Conservation (phyloP, 2,888 invertebrate species). For the Phalera bucephala region DNA sequence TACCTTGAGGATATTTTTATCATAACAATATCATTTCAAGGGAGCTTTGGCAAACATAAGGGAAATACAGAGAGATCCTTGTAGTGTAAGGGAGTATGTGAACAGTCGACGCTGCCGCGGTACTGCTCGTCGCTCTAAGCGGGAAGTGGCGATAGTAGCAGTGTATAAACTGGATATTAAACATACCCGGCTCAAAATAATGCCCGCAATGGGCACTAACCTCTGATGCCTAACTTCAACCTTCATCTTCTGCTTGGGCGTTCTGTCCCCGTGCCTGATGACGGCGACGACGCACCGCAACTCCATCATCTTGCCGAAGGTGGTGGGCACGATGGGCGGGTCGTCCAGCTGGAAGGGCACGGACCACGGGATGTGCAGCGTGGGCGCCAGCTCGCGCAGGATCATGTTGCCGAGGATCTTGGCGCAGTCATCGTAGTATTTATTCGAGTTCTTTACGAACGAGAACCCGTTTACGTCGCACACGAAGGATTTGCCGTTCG, state of each 20-base stretch:
- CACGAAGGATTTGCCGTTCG: constrained; percentile 99
- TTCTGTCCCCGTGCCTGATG: constrained; percentile 98
- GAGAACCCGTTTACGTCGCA: constrained; percentile 99
- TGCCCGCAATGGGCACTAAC: no score
- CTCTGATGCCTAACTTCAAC: constrained; percentile 98
- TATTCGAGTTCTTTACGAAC: constrained; percentile 99
- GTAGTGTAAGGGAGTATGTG: no score
- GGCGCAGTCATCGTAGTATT: constrained; percentile 99
- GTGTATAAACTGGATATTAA: no score
- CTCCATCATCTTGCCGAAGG: constrained; percentile 98
- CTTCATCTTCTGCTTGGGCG: constrained; percentile 99
- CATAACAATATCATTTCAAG: no score
- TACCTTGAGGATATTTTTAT: no score
- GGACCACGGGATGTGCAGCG: constrained; percentile 98
- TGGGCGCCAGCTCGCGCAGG: constrained; percentile 95
- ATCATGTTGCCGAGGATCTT: constrained; percentile 99
- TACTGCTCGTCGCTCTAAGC: no score
- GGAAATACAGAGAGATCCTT: no score
- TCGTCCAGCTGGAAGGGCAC: constrained; percentile 98
- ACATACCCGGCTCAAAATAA: background rate
- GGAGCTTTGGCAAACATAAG: no score
- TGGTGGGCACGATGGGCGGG: constrained; percentile 99
- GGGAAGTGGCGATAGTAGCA: no score
- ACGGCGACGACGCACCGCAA: constrained; percentile 97
- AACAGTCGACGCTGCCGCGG: no score